Conservation (phyloP, 2,888 invertebrate species). For the Opisthograptis luteolata region DNA sequence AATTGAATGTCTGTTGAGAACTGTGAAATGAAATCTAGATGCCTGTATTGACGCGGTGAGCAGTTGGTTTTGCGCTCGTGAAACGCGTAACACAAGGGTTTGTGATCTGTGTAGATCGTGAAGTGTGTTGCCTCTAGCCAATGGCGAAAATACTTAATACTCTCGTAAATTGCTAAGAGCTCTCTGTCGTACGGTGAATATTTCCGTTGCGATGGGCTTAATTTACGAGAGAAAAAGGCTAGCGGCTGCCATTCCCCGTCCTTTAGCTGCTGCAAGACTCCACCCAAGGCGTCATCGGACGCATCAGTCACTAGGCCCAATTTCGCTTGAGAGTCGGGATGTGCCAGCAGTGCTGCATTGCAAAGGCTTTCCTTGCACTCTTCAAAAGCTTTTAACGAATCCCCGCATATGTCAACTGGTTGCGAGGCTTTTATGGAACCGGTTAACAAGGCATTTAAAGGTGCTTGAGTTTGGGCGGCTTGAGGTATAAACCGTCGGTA, state of each 20-base stretch:
- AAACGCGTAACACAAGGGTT: slow-evolving; percentile 50
- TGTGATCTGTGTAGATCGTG: slow-evolving; percentile 38
- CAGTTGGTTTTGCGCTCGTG: slow-evolving; percentile 36
- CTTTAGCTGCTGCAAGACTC: background rate
- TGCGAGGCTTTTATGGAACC: no score
- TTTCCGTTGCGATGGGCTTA: slow-evolving; percentile 24
- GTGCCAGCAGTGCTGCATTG: no score
- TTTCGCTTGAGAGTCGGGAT: no score
- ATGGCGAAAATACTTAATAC: background rate
- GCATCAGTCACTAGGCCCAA: no score
- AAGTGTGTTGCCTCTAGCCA: no score
- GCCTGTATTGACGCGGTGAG: slow-evolving; percentile 37
- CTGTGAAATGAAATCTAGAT: slow-evolving; percentile 36
- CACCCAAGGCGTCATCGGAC: background rate
- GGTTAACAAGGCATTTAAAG: no score
- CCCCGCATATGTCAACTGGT: no score
- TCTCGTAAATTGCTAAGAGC: slow-evolving; percentile 49
- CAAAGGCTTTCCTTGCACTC: no score
- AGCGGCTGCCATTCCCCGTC: slow-evolving; percentile 1
- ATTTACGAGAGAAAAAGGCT: slow-evolving; percentile 1
- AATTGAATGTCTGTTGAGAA: slow-evolving; percentile 36
- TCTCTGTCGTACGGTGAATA: slow-evolving; percentile 53
- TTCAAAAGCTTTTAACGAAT: no score
- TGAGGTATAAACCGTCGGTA: no score
- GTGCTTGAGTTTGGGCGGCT: no score